phyloP scores from a whole-genome alignment of 2,113 vertebrate genomes.

The Dendropsophus ebraccatus region DNA sequence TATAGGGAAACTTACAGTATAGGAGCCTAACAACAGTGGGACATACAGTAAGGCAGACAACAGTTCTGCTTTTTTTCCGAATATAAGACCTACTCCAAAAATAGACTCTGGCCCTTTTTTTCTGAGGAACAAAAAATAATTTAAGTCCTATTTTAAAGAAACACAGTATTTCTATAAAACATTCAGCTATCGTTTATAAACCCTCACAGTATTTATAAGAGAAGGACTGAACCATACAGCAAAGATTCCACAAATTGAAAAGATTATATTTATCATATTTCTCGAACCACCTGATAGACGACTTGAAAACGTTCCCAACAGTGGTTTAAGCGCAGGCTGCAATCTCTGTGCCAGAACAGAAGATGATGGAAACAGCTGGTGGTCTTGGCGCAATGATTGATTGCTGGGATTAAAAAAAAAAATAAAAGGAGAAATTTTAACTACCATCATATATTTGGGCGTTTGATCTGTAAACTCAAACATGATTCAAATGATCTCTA shows the following conservation, averaged over 20 bases:
- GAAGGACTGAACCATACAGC: no score
- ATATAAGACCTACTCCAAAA: no score
- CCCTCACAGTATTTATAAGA: neutral
- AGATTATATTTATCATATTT: neutral
- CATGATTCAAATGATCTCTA: constrained; percentile 1
- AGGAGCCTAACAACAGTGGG: no score
- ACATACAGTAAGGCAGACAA: no score
- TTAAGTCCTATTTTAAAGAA: no score
- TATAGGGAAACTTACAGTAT: no score
- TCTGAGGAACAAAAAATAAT: no score
- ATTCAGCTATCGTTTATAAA: neutral
- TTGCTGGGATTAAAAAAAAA: neutral
- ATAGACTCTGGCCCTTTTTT: no score
- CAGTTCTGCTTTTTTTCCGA: no score
- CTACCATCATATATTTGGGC: constrained; percentile 26
- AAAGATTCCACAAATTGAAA: neutral
- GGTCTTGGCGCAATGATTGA: constrained; percentile 22
- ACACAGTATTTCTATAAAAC: no score
- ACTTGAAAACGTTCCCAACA: constrained; percentile 9
- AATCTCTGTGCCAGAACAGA: neutral
- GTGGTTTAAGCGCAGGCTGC: neutral
- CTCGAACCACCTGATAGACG: constrained; percentile 3
- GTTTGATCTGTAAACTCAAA: constrained; percentile 29
- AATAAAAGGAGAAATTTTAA: constrained; percentile 11
- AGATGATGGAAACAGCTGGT: constrained; percentile 41